Evolutionary conservation across 2,888 invertebrate genomes (phyloP).

Genomic region (Cabera pusaria): DNA sequence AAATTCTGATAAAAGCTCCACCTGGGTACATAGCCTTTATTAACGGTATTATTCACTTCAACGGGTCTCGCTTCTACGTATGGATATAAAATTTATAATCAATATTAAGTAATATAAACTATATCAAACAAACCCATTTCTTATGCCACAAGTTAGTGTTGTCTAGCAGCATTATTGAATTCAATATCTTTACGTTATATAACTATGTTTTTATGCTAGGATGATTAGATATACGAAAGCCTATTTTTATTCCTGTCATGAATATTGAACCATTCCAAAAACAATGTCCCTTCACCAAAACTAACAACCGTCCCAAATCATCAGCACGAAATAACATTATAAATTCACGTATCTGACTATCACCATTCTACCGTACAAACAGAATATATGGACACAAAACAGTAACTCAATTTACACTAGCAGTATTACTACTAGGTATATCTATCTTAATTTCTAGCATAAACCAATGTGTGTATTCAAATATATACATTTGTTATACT

Average conservation of each 20-base stretch:
- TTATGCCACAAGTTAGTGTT: too few species aligned
- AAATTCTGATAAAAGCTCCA: slow-evolving; percentile 76
- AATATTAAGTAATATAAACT: too few species aligned
- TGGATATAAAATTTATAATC: not conserved
- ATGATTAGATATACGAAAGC: too few species aligned
- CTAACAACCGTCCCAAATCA: slow-evolving; percentile 38
- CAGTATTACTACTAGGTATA: too few species aligned
- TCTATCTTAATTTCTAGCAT: too few species aligned
- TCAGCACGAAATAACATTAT: slow-evolving; percentile 50
- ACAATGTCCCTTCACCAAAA: slow-evolving; percentile 26
- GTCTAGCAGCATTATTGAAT: too few species aligned
- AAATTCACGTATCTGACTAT: slow-evolving; percentile 68
- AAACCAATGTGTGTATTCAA: too few species aligned
- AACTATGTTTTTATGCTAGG: too few species aligned
- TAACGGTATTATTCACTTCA: slow-evolving; percentile 23
- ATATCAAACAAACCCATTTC: too few species aligned
- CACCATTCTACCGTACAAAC: slow-evolving; percentile 45
- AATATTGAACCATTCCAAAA: slow-evolving; percentile 29
- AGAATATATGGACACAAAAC: slow-evolving; percentile 2
- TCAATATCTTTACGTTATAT: too few species aligned
- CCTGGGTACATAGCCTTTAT: slow-evolving; percentile 54
- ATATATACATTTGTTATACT: too few species aligned
- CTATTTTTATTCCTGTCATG: slow-evolving; percentile 20
- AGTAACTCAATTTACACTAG: slow-evolving; percentile 7
- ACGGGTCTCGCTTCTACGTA: slow-evolving; percentile 2